Evolutionary conservation across 2,888 invertebrate genomes (phyloP).

Genomic region (Desoria tigrina): DNA sequence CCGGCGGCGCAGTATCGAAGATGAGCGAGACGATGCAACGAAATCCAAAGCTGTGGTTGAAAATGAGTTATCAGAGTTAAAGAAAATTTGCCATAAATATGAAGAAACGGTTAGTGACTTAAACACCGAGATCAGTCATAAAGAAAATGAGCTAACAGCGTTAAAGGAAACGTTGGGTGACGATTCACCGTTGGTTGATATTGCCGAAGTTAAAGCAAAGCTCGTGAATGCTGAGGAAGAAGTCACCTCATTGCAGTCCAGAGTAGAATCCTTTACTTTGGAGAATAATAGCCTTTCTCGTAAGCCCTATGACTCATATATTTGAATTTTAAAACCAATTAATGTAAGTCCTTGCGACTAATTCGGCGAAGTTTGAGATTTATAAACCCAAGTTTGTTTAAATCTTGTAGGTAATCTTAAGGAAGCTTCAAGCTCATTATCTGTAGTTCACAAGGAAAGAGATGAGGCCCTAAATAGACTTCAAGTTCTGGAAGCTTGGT

Average conservation of each 20-base stretch:
- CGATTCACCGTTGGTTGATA: constrained; percentile 51
- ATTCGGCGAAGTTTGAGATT: too few relatives aligned
- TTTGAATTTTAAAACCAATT: too few relatives aligned
- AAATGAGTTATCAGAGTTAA: constrained; percentile 45
- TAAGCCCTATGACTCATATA: constrained; percentile 26
- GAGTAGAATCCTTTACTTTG: constrained; percentile 43
- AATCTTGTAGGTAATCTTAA: constrained; percentile 37
- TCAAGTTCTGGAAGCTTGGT: constrained; percentile 50
- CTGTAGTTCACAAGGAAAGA: constrained; percentile 31
- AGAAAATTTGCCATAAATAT: constrained; percentile 48
- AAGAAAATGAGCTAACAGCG: constrained; percentile 49
- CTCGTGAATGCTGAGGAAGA: constrained; percentile 42
- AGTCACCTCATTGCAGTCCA: constrained; percentile 34
- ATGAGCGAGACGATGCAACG: constrained; percentile 27
- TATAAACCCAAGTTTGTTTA: too few relatives aligned
- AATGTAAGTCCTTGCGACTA: too few relatives aligned
- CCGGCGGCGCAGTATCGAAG: constrained; percentile 24
- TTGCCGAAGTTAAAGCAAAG: constrained; percentile 50
- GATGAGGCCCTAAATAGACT: constrained; percentile 50
- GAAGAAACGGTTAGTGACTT: constrained; percentile 45
- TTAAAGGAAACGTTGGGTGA: constrained; percentile 51
- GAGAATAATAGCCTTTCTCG: constrained; percentile 47
- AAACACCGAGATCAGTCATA: constrained; percentile 46
- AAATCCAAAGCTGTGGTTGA: constrained; percentile 26
- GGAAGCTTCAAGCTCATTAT: constrained; percentile 29